Base-by-base conservation (phyloP, 2,797 vertebrate genomes). In the Pitangus sulphuratus region DNA sequence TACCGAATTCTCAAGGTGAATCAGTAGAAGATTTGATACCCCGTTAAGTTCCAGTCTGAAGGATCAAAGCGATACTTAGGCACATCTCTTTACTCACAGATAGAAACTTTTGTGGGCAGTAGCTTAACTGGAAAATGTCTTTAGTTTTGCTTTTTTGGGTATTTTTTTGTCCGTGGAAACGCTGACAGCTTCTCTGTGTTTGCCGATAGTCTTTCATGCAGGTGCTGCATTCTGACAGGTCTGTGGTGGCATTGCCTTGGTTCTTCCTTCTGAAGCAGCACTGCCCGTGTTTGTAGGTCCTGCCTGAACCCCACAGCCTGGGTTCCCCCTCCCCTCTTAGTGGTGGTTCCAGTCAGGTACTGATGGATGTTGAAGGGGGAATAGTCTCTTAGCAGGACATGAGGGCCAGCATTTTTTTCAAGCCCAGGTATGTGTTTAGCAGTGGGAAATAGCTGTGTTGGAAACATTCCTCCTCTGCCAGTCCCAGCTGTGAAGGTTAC, bases 1-100 rank as follows among this genome's bases (percentile, higher is more conserved):
- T 88, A 31, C 57, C 35, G 79, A 80, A 28, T 84, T 86, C 84
- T 86, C 79, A 86, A 96, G 94, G 95, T 89, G 83, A 89, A 69
- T 60, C 79, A 8, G 90, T 45, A 2, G 24, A 26, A 61, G 72
- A 14, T 62, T 54, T 21, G 51, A 93, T 87, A 61, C 91, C 75
- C 93, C 45, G 17, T 89, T 87, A 86, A 84, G 91, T 65, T 69
- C 61, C 30, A 8, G 30, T 26, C 11, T 40, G 33, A 58, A 79
- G 83, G 91, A 93, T 92, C 80, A 84, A 81, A 92, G 85, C 5
- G 61, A 19, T 50, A 7, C 87, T 90, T 68, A 24, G 48, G 64
- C 60, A 15, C 42, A 30, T 79, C 62, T 51, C 68, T 75, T 9
- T 50, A 14, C 83, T 83, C 66, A n/a, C 79, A 62, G 47, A 77